Base-by-base conservation (phyloP, 2,113 vertebrate genomes). In the Psophia crepitans region DNA sequence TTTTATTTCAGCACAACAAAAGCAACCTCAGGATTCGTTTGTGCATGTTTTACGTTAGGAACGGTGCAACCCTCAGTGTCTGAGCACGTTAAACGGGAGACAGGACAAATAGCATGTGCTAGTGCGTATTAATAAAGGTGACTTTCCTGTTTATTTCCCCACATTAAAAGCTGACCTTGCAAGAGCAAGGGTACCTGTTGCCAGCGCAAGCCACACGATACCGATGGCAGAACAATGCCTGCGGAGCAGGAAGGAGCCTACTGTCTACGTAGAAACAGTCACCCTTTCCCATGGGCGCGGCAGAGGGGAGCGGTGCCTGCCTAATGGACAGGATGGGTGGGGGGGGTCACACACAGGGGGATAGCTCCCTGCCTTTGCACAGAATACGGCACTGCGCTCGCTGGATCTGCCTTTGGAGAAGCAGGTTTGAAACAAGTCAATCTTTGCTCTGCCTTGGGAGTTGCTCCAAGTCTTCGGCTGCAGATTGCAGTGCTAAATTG, bases 401-500 rank as follows among this genome's bases (percentile, higher is more conserved):
- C 24, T 9, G 27, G 30, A n/a, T 57, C 48, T 64, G 69, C 66
- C 92, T 89, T 89, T 1, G 0, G 84, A 92, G 69, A 41, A 79
- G 48, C 57, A 35, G 53, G 28, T 81, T 93, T 92, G 88, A 90
- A 87, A 69, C 43, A 27, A 94, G 77, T 84, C 88, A 79, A 11
- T 69, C 80, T 84, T 92, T 49, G 28, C 92, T 78, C 44, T 89
- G 79, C 73, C 57, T 95, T 53, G 74, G 69, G 80, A 93, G 79
- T 71, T 68, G 28, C 73, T 95, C 90, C 84, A 94, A 94, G 76
- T 71, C 79, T 95, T 94, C 44, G 60, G 73, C 85, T 94, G 83
- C 83, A 89, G 83, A 94, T 78, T 86, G 76, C 61, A 64, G 53
- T 60, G 77, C 83, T 95, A 89, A 97, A 94, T 79, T 82, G 94